phyloP scores from a whole-genome alignment of 2,113 vertebrate species.

The human region GRCh38 chr11:63687001-63687500 shows the following conservation, averaged over 20 bases:
- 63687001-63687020: neutral
- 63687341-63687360: neutral
- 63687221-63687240: neutral
- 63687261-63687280: neutral
- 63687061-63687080: constrained; percentile 33
- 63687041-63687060: neutral
- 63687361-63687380: neutral
- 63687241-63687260: neutral
- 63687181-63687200: neutral
- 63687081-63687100: constrained; percentile 1
- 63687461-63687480: neutral
- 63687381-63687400: neutral
- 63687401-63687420: neutral
- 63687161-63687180: neutral
- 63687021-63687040: constrained; percentile 26
- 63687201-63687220: neutral
- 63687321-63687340: neutral
- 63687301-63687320: neutral
- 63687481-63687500: neutral
- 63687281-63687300: neutral
- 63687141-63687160: neutral
- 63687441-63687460: neutral
- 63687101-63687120: neutral
- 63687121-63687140: neutral
- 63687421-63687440: neutral